Percentiles rank a stretch among this genome's conserved stretches.
These are phyloP conservation scores for Tapirus indicus DNA, from an alignment of 2,797 vertebrate genomes.

Conservation along the genomic window DNA sequence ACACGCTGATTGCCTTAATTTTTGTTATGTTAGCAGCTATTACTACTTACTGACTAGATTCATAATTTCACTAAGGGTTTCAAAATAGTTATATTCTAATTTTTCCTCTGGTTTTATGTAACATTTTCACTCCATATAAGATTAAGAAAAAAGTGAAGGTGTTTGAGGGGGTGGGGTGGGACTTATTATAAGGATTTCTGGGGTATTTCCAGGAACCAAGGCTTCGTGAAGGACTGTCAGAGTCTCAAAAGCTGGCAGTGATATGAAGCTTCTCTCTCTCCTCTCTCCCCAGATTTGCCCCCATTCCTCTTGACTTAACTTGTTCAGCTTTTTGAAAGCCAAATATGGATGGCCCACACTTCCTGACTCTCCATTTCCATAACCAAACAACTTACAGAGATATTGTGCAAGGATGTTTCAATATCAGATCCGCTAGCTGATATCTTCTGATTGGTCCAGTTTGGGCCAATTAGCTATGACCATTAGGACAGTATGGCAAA, in stretches of 20 bases:
- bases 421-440: background rate
- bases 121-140: background rate
- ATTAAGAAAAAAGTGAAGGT: background rate
- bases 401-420: background rate
- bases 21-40: background rate
- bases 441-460: background rate
- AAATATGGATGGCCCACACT: background rate
- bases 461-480: background rate
- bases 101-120: background rate
- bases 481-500: background rate
- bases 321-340: background rate
- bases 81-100: slow-evolving; percentile 15
- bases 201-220: background rate
- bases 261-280: background rate
- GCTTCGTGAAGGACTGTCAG: background rate
- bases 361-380: background rate
- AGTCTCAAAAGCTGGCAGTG: background rate
- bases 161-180: background rate
- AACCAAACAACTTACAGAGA: background rate
- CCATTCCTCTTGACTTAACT: background rate
- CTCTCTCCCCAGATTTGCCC: background rate
- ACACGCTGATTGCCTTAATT: background rate
- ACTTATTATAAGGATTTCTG: background rate
- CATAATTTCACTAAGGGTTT: background rate
- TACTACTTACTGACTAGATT: background rate